These are phyloP conservation scores for Zeus faber DNA, from an alignment of 2,113 vertebrate genomes.

Conservation along the genomic window DNA sequence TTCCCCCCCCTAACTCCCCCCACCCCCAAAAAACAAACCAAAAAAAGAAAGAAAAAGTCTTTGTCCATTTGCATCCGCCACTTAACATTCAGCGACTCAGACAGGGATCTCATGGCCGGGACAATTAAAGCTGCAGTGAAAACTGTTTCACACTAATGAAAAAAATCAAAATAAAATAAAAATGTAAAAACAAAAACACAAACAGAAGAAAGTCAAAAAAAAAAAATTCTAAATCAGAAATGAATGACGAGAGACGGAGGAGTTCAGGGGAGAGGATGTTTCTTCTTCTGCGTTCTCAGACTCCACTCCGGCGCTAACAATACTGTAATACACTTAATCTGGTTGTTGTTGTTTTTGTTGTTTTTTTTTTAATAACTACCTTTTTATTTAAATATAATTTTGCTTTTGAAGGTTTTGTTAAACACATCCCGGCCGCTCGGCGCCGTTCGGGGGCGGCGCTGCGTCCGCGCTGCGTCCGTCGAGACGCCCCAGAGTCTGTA, in stretches of 20 bases:
- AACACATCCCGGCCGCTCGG: conserved; percentile 85
- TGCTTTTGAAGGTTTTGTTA: conserved; percentile 91
- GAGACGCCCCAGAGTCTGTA: conserved; percentile 88
- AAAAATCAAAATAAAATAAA: conserved; percentile 66
- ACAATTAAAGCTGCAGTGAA: conserved; percentile 89
- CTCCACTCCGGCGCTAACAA: conserved; percentile 90
- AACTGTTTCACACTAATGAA: conserved; percentile 79
- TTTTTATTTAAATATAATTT: conserved; percentile 99
- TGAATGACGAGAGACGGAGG: conserved; percentile 84
- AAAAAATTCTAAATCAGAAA: conserved; percentile 69
- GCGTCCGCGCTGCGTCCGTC: conserved; percentile 92
- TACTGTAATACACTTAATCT: conserved; percentile 93
- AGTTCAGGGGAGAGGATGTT: conserved; percentile 85
- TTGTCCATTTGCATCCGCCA: conserved; percentile 77
- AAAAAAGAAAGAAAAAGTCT: too few species aligned
- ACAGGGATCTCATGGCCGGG: conserved; percentile 76
- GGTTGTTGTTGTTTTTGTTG: too few species aligned
- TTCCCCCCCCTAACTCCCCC: too few species aligned
- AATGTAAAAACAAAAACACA: conserved; percentile 65
- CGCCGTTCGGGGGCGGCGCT: too few species aligned
- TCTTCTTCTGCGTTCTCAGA: conserved; percentile 77
- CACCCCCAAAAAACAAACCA: too few species aligned
- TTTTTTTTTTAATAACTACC: conserved; percentile 82
- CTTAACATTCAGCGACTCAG: conserved; percentile 79
- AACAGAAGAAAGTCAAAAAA: conserved; percentile 61